phyloP scores from a whole-genome alignment of 2,888 invertebrate genomes.

The Orthosia incerta region DNA sequence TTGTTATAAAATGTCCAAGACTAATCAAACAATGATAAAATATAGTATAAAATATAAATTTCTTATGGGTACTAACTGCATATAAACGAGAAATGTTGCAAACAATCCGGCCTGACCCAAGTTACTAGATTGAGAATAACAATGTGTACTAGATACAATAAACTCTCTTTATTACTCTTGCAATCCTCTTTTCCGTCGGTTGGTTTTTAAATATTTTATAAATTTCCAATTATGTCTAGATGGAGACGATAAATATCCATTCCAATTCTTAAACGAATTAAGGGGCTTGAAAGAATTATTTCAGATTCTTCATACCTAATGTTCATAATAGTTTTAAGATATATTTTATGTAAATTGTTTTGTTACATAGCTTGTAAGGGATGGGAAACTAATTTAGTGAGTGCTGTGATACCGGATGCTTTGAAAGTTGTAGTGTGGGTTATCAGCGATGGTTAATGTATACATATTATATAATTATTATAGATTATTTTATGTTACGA shows the following conservation, averaged over 20 bases:
- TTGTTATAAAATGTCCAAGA: slow-evolving; percentile 51
- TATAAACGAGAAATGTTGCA: slow-evolving; percentile 30
- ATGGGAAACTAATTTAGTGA: slow-evolving; percentile 78
- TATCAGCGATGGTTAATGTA: slow-evolving; percentile 68
- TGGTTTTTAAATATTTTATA: slow-evolving; percentile 38
- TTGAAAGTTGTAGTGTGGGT: slow-evolving; percentile 75
- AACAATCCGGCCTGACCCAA: slow-evolving; percentile 68
- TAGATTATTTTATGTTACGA: slow-evolving; percentile 56
- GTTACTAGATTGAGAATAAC: slow-evolving; percentile 50
- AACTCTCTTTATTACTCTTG: slow-evolving; percentile 46
- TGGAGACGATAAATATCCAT: slow-evolving; percentile 63
- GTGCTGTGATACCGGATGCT: slow-evolving; percentile 88
- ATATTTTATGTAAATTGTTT: slow-evolving; percentile 75
- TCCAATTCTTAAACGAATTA: slow-evolving; percentile 55
- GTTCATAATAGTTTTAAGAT: slow-evolving; percentile 76
- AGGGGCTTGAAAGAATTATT: slow-evolving; percentile 66
- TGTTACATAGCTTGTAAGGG: slow-evolving; percentile 82
- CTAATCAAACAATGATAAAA: slow-evolving; percentile 39
- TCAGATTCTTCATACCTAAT: slow-evolving; percentile 69
- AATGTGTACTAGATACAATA: slow-evolving; percentile 32
- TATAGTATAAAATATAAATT: slow-evolving; percentile 43
- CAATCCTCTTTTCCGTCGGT: slow-evolving; percentile 64
- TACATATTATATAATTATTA: slow-evolving; percentile 58
- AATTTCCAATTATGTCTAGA: slow-evolving; percentile 55
- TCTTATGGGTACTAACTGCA: slow-evolving; percentile 32